Conservation (phyloP, 2,888 invertebrate genomes). For the Scaeva pyrastri region DNA sequence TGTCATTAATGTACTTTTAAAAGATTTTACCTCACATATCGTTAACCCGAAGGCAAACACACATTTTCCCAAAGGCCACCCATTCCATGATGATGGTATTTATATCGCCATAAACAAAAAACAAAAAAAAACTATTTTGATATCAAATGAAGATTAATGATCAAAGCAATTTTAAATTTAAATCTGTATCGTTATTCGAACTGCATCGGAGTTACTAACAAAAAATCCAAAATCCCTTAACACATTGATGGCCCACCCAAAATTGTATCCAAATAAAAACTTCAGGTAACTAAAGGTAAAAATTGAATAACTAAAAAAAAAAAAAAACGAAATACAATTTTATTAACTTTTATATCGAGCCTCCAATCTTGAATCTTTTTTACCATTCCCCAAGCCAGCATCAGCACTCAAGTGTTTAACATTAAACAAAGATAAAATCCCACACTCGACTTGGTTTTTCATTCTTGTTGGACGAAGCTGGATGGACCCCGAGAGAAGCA, state of each 20-base stretch:
- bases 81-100: slow-evolving; percentile 29
- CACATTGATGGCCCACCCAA: slow-evolving; percentile 62
- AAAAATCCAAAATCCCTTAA: slow-evolving; percentile 9
- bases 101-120: neutral
- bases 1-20: neutral
- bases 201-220: neutral
- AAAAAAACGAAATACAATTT: slow-evolving; percentile 49
- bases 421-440: slow-evolving; percentile 73
- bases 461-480: slow-evolving; percentile 21
- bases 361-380: slow-evolving; percentile 43
- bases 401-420: slow-evolving; percentile 65
- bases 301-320: slow-evolving; percentile 19
- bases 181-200: slow-evolving; percentile 43
- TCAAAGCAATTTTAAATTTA: slow-evolving; percentile 49
- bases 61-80: slow-evolving; percentile 31
- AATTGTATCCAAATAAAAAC: slow-evolving; percentile 39
- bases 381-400: slow-evolving; percentile 28
- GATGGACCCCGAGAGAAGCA: slow-evolving; percentile 18
- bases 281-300: neutral
- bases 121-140: slow-evolving; percentile 17
- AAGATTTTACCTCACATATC: slow-evolving; percentile 32
- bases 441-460: slow-evolving; percentile 68
- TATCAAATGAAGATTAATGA: slow-evolving; percentile 67
- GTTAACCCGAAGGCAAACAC: slow-evolving; percentile 8
- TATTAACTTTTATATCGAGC: slow-evolving; percentile 55